phyloP scores from a whole-genome alignment of 2,113 vertebrate species.

The Panthera tigris region DNA sequence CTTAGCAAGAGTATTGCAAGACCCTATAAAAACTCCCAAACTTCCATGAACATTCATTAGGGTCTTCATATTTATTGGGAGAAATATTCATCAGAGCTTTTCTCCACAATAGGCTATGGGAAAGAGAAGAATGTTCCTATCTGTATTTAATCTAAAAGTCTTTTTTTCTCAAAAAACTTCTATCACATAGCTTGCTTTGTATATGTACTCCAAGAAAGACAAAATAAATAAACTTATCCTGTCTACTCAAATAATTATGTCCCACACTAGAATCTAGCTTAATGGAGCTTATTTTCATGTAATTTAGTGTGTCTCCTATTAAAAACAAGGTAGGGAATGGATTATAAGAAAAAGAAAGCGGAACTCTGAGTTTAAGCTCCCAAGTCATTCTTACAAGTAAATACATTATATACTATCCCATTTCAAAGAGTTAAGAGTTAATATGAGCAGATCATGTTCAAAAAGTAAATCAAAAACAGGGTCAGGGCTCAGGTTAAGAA shows the following conservation, averaged over 20 bases:
- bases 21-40: neutral
- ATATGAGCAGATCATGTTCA: conserved; percentile 29
- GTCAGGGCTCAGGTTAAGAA: neutral
- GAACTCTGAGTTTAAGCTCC: neutral
- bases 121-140: neutral
- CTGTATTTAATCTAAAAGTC: neutral
- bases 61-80: neutral
- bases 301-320: neutral
- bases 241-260: neutral
- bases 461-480: conserved; percentile 26
- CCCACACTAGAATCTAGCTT: neutral
- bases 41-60: neutral
- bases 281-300: neutral
- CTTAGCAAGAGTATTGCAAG: neutral
- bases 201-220: neutral
- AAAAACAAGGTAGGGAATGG: neutral
- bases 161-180: neutral
- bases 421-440: conserved; percentile 36
- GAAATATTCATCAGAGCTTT: neutral
- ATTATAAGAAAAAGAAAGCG: neutral
- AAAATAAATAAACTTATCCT: neutral
- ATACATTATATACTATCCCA: neutral
- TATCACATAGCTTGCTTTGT: neutral
- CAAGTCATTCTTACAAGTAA: neutral
- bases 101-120: neutral